Base-by-base conservation (phyloP, 2,888 invertebrate species). In the Alcis repandata region DNA sequence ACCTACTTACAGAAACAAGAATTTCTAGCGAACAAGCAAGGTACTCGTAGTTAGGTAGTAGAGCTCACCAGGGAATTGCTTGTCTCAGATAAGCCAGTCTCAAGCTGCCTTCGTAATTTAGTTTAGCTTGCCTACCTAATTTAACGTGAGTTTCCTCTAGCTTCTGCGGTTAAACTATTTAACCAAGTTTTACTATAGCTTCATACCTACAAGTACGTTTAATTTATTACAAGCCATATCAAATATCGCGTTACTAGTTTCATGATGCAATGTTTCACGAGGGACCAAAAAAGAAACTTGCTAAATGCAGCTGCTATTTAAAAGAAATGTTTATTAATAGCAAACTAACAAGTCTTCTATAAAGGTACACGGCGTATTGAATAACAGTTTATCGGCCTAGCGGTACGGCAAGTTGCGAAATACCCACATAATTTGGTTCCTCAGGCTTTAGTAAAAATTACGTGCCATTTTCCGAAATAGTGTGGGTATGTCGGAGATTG, bases 51-150 rank as follows among this genome's bases (percentile, higher is more conserved):
- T 68, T 78, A 77, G 75, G 75, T 68, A 72, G 63, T 68, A 63
- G 70, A 66, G 68, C 73, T 57, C 70, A 68, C 68, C 64, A 53
- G 76, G 72, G 78, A 76, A 76, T 78, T 62, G 52, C 68, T 58
- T 52, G 61, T 64, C 63, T 66, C 52, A 71, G 73, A 78, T 77
- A 79, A 79, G 75, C 72, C 70, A 51, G 64, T 75, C 72, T 73
- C 63, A 69, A 71, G 61, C 59, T 66, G 36, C 62, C 63, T 59
- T 64, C 43, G 46, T 73, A 76, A 79, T 76, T 79, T 76, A 62
- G 68, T 40, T 70, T 72, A 69, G 63, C 70, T 70, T 69, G 66
- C 62, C 61, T 72, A 65, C 60, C 58, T 63, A 66, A 64, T 68
- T 64, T 67, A 59, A 62, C 57, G 17, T 57, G 57, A 67, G 45